Evolutionary conservation across 1,140 invertebrate species (phyloP).

Genomic region (Copidosoma floridanum): DNA sequence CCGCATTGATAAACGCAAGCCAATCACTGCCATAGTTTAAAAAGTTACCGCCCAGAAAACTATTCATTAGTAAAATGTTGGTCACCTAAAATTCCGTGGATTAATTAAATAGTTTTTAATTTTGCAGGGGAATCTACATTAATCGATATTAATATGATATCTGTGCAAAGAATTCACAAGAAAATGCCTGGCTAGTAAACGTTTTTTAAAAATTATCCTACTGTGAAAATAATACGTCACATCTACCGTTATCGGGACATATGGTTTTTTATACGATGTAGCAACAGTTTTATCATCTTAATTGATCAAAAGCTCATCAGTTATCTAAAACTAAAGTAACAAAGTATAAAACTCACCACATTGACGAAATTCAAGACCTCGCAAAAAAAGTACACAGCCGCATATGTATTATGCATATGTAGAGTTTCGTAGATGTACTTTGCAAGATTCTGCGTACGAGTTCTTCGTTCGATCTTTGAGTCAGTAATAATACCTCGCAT

Average conservation of each 20-base stretch:
- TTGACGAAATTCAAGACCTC: conserved; percentile 84
- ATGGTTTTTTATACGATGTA: too few relatives aligned
- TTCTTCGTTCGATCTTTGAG: conserved; percentile 66
- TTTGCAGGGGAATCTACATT: too few relatives aligned
- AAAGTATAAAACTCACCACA: conserved; percentile 65
- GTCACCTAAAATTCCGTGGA: conserved; percentile 59
- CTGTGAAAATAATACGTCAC: too few relatives aligned
- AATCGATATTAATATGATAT: too few relatives aligned
- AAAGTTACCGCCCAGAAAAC: conserved; percentile 84
- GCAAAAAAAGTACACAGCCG: conserved; percentile 82
- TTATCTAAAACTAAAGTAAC: too few relatives aligned
- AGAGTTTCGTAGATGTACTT: conserved; percentile 80
- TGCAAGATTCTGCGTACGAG: conserved; percentile 67
- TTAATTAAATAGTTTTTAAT: neutral
- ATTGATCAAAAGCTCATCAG: too few relatives aligned
- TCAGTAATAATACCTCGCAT: conserved; percentile 70
- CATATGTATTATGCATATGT: conserved; percentile 81
- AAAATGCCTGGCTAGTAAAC: too few relatives aligned
- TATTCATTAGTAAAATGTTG: conserved; percentile 80
- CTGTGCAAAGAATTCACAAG: too few relatives aligned
- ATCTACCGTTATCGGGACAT: too few relatives aligned
- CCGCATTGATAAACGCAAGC: conserved; percentile 75
- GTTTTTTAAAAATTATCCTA: too few relatives aligned
- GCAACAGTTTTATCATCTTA: too few relatives aligned
- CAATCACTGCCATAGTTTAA: conserved; percentile 84